Evolutionary conservation across 2,888 invertebrate genomes (phyloP).

Genomic region (Cryptocheilus praepositus): DNA sequence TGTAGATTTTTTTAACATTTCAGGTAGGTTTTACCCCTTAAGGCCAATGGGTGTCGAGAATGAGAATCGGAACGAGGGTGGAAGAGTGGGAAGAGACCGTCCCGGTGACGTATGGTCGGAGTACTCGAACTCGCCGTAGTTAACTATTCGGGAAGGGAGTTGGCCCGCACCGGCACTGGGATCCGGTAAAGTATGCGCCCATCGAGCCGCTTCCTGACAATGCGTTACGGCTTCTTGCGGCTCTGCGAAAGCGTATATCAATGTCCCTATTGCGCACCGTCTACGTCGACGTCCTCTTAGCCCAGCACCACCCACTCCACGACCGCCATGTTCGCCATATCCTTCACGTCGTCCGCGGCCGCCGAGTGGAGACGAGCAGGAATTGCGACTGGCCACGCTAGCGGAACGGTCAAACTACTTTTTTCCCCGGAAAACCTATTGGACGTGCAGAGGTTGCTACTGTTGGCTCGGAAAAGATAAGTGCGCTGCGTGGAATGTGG

Average conservation of each 20-base stretch:
- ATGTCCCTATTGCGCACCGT: conserved; percentile 45
- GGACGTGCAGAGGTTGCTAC: too few relatives aligned
- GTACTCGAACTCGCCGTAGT: conserved; percentile 54
- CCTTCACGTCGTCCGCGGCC: conserved; percentile 21
- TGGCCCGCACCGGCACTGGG: conserved; percentile 51
- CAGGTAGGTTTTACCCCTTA: too few relatives aligned
- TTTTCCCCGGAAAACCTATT: too few relatives aligned
- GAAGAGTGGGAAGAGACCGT: conserved; percentile 1
- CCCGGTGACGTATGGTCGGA: conserved; percentile 45
- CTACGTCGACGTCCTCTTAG: conserved; percentile 25
- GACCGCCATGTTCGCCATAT: conserved; percentile 6
- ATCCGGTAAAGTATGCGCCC: conserved; percentile 63
- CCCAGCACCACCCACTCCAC: conserved; percentile 13
- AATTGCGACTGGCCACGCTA: conserved; percentile 58
- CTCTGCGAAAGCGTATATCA: conserved; percentile 56
- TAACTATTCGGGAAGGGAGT: conserved; percentile 53
- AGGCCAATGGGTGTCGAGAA: too few relatives aligned
- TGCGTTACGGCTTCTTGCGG: conserved; percentile 62
- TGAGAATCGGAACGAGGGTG: too few relatives aligned
- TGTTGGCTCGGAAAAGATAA: too few relatives aligned
- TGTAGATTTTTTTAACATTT: too few relatives aligned
- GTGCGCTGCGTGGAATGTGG: too few relatives aligned
- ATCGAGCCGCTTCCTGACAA: conserved; percentile 63
- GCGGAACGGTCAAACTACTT: conserved; percentile 21
- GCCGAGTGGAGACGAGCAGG: conserved; percentile 26